Base-by-base conservation (phyloP, 2,888 invertebrate species). In the Melieria omissa region DNA sequence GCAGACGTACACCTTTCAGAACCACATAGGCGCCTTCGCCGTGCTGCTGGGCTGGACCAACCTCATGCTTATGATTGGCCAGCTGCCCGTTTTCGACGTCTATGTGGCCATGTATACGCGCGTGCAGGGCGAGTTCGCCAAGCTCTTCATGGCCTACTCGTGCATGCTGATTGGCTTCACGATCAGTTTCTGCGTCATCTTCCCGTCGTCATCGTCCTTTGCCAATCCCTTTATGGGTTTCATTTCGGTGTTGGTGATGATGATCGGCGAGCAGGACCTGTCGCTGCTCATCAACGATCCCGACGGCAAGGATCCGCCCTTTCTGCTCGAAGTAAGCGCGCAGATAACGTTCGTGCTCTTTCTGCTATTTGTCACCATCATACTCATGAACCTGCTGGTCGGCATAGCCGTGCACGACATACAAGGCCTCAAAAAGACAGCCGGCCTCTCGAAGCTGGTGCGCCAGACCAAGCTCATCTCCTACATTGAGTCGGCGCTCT, bases 91-190 rank as follows among this genome's bases (percentile, higher is more conserved):
- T 65, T 94, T 96, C 82, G 96, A 95, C 16, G 93, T 95, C 0
- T 96, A 96, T 82, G 95, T 96, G 4, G 95, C 95, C 0, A 95
- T 95, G 95, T 95, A 95, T 79, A 95, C 95, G 1, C 92, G 93
- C 85, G 95, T 95, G 0, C 94, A 94, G 83, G 94, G 93, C 62
- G 95, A 95, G 88, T 95, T 95, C 78, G 93, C 94, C 7, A 94
- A 95, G 82, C 88, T 95, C n/a, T 89, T 95, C 65, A 89, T 95
- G 87, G 95, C 95, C 0, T 95, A 95, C 83, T 93, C 93, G 0
- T 95, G 95, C 81, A 90, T 95, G 75, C 86, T 95, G 49, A 93
- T 95, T 49, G 95, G 95, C 0, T 95, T 95, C 81, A 95, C 95
- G 0, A 93, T 95, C 72, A 94, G 94, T 83, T 95, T 95, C 82